These are phyloP conservation scores for Campylorhamphus procurvoides DNA, from an alignment of 2,113 vertebrate genomes.

Conservation along the genomic window DNA sequence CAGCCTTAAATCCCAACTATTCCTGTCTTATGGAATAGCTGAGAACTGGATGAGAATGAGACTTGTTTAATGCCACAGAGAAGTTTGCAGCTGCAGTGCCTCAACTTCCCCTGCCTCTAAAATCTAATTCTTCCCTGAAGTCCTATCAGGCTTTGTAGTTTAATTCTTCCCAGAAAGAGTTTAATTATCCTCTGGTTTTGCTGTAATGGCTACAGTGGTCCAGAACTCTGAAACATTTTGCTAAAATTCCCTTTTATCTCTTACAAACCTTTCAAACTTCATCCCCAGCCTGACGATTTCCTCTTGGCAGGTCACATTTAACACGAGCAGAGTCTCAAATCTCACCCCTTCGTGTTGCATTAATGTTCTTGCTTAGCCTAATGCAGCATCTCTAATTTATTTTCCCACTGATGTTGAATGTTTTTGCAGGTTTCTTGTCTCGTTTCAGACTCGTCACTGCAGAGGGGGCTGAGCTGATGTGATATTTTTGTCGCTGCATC, in stretches of 20 bases:
- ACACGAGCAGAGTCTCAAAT: neutral
- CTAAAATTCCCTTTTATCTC: neutral
- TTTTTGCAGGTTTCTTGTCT: constrained; percentile 58
- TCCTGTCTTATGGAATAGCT: neutral
- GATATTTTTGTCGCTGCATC: constrained; percentile 43
- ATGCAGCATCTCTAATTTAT: constrained; percentile 52
- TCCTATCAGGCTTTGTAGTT: neutral
- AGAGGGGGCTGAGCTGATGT: constrained; percentile 4
- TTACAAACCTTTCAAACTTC: neutral
- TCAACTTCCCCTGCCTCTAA: neutral
- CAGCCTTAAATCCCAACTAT: neutral
- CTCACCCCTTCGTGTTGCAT: constrained; percentile 35
- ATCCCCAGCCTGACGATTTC: neutral
- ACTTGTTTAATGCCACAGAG: neutral
- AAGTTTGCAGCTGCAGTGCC: neutral
- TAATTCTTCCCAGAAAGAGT: neutral
- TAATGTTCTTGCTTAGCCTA: constrained; percentile 22
- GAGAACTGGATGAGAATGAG: neutral
- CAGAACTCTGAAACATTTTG: neutral
- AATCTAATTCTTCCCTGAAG: neutral
- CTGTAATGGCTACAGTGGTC: neutral
- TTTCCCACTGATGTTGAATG: constrained; percentile 15
- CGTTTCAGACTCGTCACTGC: neutral
- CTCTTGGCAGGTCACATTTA: constrained; percentile 21
- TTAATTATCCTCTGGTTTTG: neutral